Base-by-base conservation (phyloP, 1,140 invertebrate species). In the Kradibia gibbosae region DNA sequence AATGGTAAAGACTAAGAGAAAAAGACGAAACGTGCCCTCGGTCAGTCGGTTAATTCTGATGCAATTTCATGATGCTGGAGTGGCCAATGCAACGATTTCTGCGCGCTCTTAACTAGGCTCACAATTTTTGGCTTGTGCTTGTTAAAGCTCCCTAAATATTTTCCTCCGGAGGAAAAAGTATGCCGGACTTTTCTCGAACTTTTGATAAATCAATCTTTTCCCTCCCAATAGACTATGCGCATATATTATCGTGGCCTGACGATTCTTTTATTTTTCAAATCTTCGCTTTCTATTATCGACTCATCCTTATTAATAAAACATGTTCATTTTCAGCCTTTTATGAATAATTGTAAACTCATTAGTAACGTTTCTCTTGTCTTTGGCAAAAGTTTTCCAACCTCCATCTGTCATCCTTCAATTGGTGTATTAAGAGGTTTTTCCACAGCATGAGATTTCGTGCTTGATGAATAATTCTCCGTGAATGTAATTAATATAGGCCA, bases 1-100 rank as follows among this genome's bases (percentile, higher is more conserved):
- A 28, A 73, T 53, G 50, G 25, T 25, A 65, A 71, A 76, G 50
- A 82, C n/a, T n/a, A n/a, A n/a, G n/a, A n/a, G n/a, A n/a, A n/a
- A n/a, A n/a, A n/a, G n/a, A n/a, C n/a, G n/a, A 36, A 34, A 55
- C 55, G 57, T 65, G 57, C 28, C 34, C n/a, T 28, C 42, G 20
- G 20, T 39, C n/a, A 67, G 17, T 67, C 34, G 62, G 34, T 22
- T 67, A 39, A 67, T 67, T 36, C 17, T 67, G 62, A 67, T 36
- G 62, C 36, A 36, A 39, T 67, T 67, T 67, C 1, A 1, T 22
- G 22, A 67, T 67, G 5, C 36, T 36, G 31, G 53, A 22, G 48
- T 74, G 28, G 11, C 53, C n/a, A 36, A n/a, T 53, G 34, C 31
- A 34, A 22, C 48, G 45, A 15, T 20, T 73, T 34, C 28, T 10